These are phyloP conservation scores for cattle (Bos taurus) DNA, from an alignment of 2,113 vertebrate species.

Conservation along the genomic window DNA sequence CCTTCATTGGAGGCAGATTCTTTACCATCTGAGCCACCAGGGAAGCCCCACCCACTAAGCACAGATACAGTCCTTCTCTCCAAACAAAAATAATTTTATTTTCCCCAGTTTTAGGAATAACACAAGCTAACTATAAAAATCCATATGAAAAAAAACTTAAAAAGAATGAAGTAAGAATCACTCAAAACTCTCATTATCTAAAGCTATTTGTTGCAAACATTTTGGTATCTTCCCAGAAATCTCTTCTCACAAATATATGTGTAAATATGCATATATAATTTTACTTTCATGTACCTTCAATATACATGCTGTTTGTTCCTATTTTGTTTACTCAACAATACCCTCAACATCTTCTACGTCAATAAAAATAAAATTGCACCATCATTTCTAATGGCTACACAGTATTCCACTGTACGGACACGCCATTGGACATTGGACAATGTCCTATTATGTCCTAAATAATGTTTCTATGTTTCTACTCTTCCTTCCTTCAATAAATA, in stretches of 20 bases:
- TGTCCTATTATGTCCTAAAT: background rate
- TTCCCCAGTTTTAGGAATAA: background rate
- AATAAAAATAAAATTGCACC: background rate
- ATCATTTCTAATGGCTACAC: background rate
- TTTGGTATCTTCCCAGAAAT: conserved; percentile 3
- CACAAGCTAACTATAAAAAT: conserved; percentile 1
- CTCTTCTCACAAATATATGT: background rate
- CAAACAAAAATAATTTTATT: background rate
- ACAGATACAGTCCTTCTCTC: background rate
- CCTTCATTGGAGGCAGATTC: background rate
- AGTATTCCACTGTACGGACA: background rate
- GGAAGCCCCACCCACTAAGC: background rate
- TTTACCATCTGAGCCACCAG: background rate
- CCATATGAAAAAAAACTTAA: background rate
- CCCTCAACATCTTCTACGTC: background rate
- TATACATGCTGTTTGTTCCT: background rate
- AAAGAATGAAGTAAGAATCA: conserved; percentile 18
- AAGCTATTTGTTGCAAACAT: background rate
- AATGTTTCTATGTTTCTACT: background rate
- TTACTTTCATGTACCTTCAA: background rate
- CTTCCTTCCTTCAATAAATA: background rate
- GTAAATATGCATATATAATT: background rate
- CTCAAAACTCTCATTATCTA: background rate
- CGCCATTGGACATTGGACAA: background rate
- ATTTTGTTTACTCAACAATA: background rate